A percentile compares a stretch with the other conserved stretches of the same genome.
Conservation (phyloP, 2,888 invertebrate species). For the Agrochola litura region DNA sequence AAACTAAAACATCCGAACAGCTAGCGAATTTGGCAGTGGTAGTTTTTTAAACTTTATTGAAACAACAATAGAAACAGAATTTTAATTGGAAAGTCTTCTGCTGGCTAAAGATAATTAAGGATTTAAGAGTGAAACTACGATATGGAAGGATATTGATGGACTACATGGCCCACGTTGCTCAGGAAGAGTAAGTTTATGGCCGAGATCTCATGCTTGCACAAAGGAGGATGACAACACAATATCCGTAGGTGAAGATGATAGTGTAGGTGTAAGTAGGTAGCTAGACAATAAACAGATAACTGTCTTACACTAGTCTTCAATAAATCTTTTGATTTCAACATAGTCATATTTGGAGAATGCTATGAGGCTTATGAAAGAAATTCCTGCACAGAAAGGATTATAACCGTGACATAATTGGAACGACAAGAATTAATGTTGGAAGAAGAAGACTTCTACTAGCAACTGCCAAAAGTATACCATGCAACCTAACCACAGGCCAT, state of each 20-base stretch:
- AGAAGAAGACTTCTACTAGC: too few species aligned
- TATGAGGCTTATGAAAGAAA: too few species aligned
- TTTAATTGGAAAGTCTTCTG: too few species aligned
- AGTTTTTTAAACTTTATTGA: too few species aligned
- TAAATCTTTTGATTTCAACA: slow-evolving; percentile 23
- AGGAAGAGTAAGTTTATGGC: slow-evolving; percentile 6
- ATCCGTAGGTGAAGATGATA: slow-evolving; percentile 20
- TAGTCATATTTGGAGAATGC: background rate
- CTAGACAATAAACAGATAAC: slow-evolving; percentile 28
- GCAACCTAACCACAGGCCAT: background rate
- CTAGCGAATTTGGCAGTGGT: too few species aligned
- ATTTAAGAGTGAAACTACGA: too few species aligned
- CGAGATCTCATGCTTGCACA: background rate
- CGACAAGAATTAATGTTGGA: too few species aligned
- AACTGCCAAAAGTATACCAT: background rate
- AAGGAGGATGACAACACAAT: slow-evolving; percentile 18
- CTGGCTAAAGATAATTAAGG: too few species aligned
- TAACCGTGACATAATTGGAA: too few species aligned
- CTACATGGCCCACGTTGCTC: background rate
- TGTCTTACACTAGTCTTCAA: background rate
- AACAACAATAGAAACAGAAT: background rate
- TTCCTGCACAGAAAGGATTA: background rate
- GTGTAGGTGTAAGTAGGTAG: slow-evolving; percentile 42
- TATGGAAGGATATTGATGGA: background rate
- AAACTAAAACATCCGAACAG: background rate